These are phyloP conservation scores for Lasioglossum albipes DNA, from an alignment of 1,140 invertebrate species.

Conservation along the genomic window DNA sequence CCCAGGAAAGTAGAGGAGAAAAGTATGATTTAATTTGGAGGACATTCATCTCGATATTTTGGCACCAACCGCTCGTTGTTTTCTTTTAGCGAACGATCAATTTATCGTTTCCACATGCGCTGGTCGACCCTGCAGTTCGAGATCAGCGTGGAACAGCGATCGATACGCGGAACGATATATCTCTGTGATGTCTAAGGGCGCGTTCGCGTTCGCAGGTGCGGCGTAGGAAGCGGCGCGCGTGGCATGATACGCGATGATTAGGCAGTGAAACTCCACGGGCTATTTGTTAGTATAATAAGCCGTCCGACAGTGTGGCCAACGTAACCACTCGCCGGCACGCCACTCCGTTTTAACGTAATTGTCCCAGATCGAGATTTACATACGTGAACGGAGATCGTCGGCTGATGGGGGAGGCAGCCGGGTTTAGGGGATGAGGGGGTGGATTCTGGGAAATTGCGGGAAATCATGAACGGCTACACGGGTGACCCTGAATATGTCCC, in stretches of 20 bases:
- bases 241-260: constrained; percentile 80
- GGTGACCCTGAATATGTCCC: background rate
- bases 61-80: no score
- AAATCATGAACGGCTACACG: constrained; percentile 2
- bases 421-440: background rate
- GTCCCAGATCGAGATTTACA: constrained; percentile 79
- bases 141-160: background rate
- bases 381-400: constrained; percentile 62
- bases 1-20: no score
- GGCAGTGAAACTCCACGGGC: constrained; percentile 75
- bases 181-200: constrained; percentile 50
- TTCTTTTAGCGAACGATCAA: no score
- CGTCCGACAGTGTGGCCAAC: constrained; percentile 76
- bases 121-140: background rate
- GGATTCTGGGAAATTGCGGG: constrained; percentile 24
- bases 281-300: constrained; percentile 81
- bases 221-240: constrained; percentile 56
- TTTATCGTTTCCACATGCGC: no score
- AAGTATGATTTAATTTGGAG: no score
- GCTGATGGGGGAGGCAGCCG: constrained; percentile 1
- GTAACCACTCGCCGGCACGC: constrained; percentile 78
- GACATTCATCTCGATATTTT: no score
- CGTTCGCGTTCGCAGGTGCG: constrained; percentile 40
- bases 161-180: constrained; percentile 16
- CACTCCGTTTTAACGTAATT: constrained; percentile 79